Evolutionary conservation across 2,888 invertebrate genomes (phyloP), one percentile per base, ranked within the genome.

Genomic region (Lapara coniferarum): DNA sequence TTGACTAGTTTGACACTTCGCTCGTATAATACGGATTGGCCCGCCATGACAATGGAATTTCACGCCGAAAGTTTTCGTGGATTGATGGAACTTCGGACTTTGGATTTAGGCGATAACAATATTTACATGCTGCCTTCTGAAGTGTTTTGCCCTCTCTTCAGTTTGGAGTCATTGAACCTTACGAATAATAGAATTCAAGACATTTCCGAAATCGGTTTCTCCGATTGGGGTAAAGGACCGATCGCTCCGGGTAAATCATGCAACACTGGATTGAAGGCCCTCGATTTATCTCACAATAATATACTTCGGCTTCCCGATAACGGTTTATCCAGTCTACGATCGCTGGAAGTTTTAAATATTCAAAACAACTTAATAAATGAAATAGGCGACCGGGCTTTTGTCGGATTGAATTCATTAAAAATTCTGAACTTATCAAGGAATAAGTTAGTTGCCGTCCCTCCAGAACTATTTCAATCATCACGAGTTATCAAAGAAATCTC

Each of bases 361-460:
- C 95, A 97, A 85, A 95, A 96, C 86, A 98, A 98, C 88, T 95
- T 95, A 77, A 95, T 98, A 79, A 95, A 95, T 73, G 95, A 96
- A 77, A 94, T 97, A 75, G 96, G 95, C 58, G 97, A 97, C 85
- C 94, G 96, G 77, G 96, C 97, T 67, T 95, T 97, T 76, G 95
- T 95, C 72, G 97, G 97, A 74, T 90, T 97, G 77, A 94, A 92
- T 77, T 94, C 95, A 75, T 91, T 98, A 79, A 95, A 95, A 84
- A 95, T 95, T 78, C 91, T 98, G 66, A 97, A 97, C 91, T 92
- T 97, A 85, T 97, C 97, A 13, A 96, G 96, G 85, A 98, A 98
- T 92, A 95, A 95, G 83, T 94, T 98, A 81, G 96, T 96, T 67
- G 96, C 96, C 59, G 94, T 98, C 77, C 97, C 97, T 67, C 96